phyloP scores from a whole-genome alignment of 2,888 invertebrate genomes.

The Tinea pellionella region DNA sequence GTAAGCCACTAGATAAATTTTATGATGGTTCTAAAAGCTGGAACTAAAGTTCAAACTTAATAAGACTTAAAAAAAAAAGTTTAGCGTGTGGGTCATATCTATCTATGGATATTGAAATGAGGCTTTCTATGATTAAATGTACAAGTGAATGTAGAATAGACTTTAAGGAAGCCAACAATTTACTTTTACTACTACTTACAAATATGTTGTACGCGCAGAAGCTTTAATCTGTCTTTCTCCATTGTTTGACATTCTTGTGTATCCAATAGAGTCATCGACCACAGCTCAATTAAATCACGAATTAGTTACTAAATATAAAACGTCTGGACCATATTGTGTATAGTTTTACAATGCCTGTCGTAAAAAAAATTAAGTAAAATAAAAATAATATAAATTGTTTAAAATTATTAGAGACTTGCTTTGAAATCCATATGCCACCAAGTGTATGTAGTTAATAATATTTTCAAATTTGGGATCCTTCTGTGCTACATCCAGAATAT shows the following conservation, averaged over 20 bases:
- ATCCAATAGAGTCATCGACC: conserved; percentile 48
- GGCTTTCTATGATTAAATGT: too few species aligned
- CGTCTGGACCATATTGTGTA: conserved; percentile 54
- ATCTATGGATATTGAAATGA: too few species aligned
- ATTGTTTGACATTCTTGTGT: conserved; percentile 32
- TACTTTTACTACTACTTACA: conserved; percentile 31
- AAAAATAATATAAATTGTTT: conserved; percentile 14
- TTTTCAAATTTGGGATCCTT: conserved; percentile 56
- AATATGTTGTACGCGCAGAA: conserved; percentile 40
- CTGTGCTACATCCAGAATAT: conserved; percentile 46
- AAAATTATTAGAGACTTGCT: conserved; percentile 32
- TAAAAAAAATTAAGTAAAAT: background rate
- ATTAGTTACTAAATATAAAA: conserved; percentile 42
- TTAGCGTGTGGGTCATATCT: too few species aligned
- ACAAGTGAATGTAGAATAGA: too few species aligned
- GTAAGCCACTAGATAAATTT: conserved; percentile 48
- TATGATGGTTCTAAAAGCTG: conserved; percentile 58
- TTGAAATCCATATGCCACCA: conserved; percentile 55
- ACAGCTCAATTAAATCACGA: conserved; percentile 44
- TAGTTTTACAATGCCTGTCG: conserved; percentile 42
- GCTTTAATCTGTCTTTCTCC: conserved; percentile 40
- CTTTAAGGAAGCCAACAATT: background rate
- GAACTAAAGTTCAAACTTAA: conserved; percentile 21
- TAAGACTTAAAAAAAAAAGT: too few species aligned
- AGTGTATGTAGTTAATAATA: conserved; percentile 57